These are phyloP conservation scores for Morus bassanus DNA, from an alignment of 2,797 vertebrate species.

Conservation along the genomic window DNA sequence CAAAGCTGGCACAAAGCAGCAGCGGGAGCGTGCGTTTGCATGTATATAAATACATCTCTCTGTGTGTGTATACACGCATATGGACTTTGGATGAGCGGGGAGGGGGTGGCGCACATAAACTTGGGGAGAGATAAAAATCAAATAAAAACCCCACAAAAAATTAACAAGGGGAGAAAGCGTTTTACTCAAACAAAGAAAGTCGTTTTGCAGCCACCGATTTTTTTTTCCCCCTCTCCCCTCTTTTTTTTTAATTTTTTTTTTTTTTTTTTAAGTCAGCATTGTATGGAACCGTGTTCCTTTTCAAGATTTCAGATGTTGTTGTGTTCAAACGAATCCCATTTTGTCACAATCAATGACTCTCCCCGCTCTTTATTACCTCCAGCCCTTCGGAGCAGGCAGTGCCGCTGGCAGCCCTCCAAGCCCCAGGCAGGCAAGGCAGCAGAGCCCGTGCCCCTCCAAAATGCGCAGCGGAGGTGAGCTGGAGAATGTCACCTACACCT, in stretches of 20 bases:
- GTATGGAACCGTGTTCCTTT: conserved; percentile 3
- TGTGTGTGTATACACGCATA: neutral
- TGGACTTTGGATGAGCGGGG: neutral
- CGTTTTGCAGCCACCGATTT: conserved; percentile 45
- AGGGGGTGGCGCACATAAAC: neutral
- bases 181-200: conserved; percentile 55
- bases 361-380: conserved; percentile 54
- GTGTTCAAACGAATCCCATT: conserved; percentile 65
- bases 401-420: conserved; percentile 57
- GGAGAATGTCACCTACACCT: conserved; percentile 70
- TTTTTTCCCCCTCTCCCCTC: accelerated
- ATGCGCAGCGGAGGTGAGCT: neutral
- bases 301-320: conserved; percentile 53
- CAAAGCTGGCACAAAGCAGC: neutral
- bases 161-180: conserved; percentile 2
- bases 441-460: conserved; percentile 44
- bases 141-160: conserved; percentile 11
- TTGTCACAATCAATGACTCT: conserved; percentile 70
- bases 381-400: conserved; percentile 30
- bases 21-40: neutral
- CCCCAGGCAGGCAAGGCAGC: neutral
- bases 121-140: conserved; percentile 53
- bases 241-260: neutral
- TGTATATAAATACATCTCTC: neutral
- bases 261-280: neutral